Conservation (phyloP, 1,140 invertebrate species). For the Mya arenaria region DNA sequence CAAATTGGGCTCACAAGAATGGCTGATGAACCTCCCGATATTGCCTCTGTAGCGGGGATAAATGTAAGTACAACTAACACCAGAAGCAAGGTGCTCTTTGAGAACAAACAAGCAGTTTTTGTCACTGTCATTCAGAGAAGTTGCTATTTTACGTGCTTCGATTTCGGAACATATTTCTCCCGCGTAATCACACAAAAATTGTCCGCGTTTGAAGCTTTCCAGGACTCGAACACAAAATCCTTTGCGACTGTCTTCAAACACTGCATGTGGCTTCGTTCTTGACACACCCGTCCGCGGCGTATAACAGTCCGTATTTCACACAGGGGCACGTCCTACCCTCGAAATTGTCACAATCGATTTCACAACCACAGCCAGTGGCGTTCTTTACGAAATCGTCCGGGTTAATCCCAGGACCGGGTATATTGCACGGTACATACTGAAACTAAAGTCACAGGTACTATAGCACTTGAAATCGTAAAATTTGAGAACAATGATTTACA, state of each 20-base stretch:
- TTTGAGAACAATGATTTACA: no score
- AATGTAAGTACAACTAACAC: constrained; percentile 86
- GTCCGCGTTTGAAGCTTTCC: constrained; percentile 84
- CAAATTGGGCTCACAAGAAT: constrained; percentile 94
- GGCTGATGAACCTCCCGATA: constrained; percentile 95
- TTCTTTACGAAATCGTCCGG: constrained; percentile 82
- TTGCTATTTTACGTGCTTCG: constrained; percentile 85
- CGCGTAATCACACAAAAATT: constrained; percentile 96
- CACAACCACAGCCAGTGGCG: constrained; percentile 80
- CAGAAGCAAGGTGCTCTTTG: constrained; percentile 84
- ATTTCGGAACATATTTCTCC: constrained; percentile 89
- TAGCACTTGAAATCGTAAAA: no score
- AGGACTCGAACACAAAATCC: constrained; percentile 88
- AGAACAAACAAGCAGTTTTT: constrained; percentile 93
- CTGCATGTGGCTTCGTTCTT: constrained; percentile 34
- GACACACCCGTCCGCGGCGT: constrained; percentile 46
- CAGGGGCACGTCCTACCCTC: constrained; percentile 61
- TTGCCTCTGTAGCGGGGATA: constrained; percentile 92
- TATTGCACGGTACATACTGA: constrained; percentile 80
- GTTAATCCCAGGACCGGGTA: constrained; percentile 83
- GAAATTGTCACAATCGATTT: constrained; percentile 55
- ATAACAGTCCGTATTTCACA: constrained; percentile 66
- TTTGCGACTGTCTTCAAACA: constrained; percentile 84
- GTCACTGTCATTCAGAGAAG: constrained; percentile 55
- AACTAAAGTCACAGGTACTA: no score